Evolutionary conservation across 64 coral and sea anemone genomes (phyloP).

Genomic region (Pocillopora damicornis): DNA sequence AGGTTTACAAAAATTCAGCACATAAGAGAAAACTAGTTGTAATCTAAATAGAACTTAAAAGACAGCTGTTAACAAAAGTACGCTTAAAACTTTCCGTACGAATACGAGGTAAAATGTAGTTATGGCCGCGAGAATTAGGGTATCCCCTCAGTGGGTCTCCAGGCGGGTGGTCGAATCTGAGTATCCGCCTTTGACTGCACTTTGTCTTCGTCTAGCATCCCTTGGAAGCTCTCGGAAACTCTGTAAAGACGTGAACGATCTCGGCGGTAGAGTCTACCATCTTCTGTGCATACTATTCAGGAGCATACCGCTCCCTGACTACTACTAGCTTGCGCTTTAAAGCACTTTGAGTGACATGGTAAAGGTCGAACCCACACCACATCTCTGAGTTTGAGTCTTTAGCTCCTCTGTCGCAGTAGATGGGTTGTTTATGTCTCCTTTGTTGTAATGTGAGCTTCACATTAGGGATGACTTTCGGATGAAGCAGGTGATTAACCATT

Average conservation of each 20-base stretch:
- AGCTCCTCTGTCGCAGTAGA: neutral
- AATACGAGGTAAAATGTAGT: too few relatives aligned
- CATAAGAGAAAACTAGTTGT: too few relatives aligned
- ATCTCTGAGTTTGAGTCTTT: too few relatives aligned
- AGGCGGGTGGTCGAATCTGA: neutral
- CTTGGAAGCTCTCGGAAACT: neutral
- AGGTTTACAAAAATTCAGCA: too few relatives aligned
- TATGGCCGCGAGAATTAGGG: too few relatives aligned
- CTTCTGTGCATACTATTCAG: conserved; percentile 2
- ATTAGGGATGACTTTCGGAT: neutral
- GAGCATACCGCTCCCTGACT: neutral
- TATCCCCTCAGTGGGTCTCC: neutral
- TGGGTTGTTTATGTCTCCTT: neutral
- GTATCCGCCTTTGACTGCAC: neutral
- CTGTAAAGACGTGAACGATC: neutral
- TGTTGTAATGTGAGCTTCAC: neutral
- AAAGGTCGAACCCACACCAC: neutral
- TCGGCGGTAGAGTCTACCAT: neutral
- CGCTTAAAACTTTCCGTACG: too few relatives aligned
- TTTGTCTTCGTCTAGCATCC: neutral
- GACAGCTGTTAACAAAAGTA: too few relatives aligned
- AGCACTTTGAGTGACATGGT: neutral
- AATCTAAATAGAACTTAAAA: too few relatives aligned
- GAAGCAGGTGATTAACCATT: conserved; percentile 19
- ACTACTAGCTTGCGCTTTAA: neutral